Evolutionary conservation across 2,888 invertebrate genomes (phyloP), one percentile per base, ranked within the genome.

Genomic region (Meghimatium bilineatum): DNA sequence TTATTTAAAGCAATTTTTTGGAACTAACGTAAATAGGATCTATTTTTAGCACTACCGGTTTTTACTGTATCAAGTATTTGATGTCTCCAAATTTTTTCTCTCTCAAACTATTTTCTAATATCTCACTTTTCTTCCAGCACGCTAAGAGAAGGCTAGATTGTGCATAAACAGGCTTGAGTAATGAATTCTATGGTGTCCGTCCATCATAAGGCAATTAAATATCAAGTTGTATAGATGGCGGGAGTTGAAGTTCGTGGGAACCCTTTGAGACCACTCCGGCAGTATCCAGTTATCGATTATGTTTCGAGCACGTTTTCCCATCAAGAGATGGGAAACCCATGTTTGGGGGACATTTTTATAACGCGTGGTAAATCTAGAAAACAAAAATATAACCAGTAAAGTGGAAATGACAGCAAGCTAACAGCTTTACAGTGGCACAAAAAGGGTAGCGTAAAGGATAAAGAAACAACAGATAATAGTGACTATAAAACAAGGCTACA

Each of bases 181-280:
- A 26, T 3, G 5, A 71, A 8, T 71, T 71, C 36, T 38, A 26
- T 36, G 69, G 69, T 69, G 1, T 6, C 32, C 23, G 29, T 23
- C 23, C 71, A 71, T 71, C 71, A 38, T 36, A 38, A 38, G 38
- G 71, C 71, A 71, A 71, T 71, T 71, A 71, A 26, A 38, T 38
- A 71, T 71, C 8, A 26, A 26, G 20, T 71, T 71, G 6, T 71
- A 71, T 38, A 36, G 10, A 26, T 38, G 34, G 10, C 38, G 23
- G 5, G 71, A 3, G 1, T 29, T 0, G 1, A 34, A 44, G 72
- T 49, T 29, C 72, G 72, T 74, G 72, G 72, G 72, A 74, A 74
- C 6, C 29, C 72, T 49, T n/a, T 12, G 6, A 14, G 44, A 44
- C 3, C 20, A 20, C 10, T 74, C 56, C 20, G 20, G 23, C 56